These are phyloP conservation scores for Papilio dardanus DNA, from an alignment of 1,140 invertebrate species.

Conservation along the genomic window DNA sequence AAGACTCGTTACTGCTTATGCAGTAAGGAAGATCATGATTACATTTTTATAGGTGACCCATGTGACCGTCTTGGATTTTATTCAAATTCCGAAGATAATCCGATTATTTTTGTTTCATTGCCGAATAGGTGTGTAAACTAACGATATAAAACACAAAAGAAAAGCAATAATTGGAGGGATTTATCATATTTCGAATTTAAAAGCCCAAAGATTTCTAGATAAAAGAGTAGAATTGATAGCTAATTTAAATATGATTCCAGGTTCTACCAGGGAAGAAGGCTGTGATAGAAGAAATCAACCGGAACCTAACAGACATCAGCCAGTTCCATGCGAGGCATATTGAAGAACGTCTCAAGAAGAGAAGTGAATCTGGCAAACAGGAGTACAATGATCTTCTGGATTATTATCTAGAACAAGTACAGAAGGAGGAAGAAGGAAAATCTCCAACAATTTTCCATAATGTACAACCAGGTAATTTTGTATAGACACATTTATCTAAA, in stretches of 20 bases:
- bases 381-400: slow-evolving; percentile 86
- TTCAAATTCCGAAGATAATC: too few species aligned
- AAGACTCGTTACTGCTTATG: too few species aligned
- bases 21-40: too few species aligned
- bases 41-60: too few species aligned
- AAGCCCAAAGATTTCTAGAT: too few species aligned
- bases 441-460: slow-evolving; percentile 42
- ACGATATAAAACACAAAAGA: too few species aligned
- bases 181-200: too few species aligned
- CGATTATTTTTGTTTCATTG: too few species aligned
- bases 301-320: slow-evolving; percentile 89
- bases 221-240: too few species aligned
- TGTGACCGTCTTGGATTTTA: too few species aligned
- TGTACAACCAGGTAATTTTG: slow-evolving; percentile 45
- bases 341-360: slow-evolving; percentile 34
- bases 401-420: slow-evolving; percentile 84
- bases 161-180: too few species aligned
- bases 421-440: slow-evolving; percentile 40
- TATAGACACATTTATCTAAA: background rate
- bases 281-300: slow-evolving; percentile 86
- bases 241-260: slow-evolving; percentile 46
- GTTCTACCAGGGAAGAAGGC: slow-evolving; percentile 87
- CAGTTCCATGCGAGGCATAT: slow-evolving; percentile 86
- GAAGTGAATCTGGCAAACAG: slow-evolving; percentile 84
- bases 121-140: too few species aligned